A percentile compares a stretch with the other conserved stretches of the same genome.
Evolutionary conservation across 2,113 vertebrate genomes (phyloP).

Genomic region (Hydrolagus affinis): DNA sequence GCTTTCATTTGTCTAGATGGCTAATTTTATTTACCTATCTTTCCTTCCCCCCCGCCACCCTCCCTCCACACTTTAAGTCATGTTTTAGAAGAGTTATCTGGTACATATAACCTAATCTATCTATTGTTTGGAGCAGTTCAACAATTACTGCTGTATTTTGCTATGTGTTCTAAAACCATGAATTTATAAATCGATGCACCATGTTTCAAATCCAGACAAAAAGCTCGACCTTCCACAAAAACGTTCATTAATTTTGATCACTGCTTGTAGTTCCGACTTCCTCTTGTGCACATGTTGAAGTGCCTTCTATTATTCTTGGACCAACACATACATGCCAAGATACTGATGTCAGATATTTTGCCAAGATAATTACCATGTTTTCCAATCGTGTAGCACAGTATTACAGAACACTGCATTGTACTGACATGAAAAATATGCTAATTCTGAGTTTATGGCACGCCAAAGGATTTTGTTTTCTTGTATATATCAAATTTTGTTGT

Average conservation of each 20-base stretch:
- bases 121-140: too few relatives aligned
- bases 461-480: neutral
- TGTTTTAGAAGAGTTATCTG: too few relatives aligned
- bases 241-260: neutral
- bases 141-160: too few relatives aligned
- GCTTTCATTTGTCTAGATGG: too few relatives aligned
- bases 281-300: neutral
- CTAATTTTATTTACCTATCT: too few relatives aligned
- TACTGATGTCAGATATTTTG: neutral
- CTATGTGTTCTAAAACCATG: too few relatives aligned
- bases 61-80: too few relatives aligned
- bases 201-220: neutral
- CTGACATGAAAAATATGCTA: neutral
- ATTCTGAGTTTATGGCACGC: neutral
- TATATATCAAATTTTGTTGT: neutral
- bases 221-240: neutral
- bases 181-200: neutral
- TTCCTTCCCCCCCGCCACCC: too few relatives aligned
- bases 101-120: too few relatives aligned
- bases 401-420: neutral
- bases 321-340: neutral
- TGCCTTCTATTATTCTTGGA: neutral
- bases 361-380: neutral
- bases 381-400: neutral
- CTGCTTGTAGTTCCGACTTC: neutral